Evolutionary conservation across 2,888 invertebrate species (phyloP).

Genomic region (Thecophora atra): DNA sequence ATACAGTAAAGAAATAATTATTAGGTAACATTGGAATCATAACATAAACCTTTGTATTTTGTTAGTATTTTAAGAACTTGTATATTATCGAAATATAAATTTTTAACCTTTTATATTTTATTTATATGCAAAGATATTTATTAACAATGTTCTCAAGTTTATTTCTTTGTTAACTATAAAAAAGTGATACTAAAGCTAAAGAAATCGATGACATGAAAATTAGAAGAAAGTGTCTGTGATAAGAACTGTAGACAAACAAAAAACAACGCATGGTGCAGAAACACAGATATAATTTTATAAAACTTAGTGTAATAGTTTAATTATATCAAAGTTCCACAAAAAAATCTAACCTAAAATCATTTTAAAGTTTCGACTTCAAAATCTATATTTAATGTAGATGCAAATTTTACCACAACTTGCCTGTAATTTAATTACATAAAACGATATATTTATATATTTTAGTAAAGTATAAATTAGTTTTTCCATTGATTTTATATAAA

Average conservation of each 20-base stretch:
- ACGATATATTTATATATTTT: no score
- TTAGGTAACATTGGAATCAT: no score
- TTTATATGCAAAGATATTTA: no score
- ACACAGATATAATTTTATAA: background rate
- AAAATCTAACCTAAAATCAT: background rate
- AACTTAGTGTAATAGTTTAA: background rate
- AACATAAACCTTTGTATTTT: no score
- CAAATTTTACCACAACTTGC: background rate
- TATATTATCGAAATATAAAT: no score
- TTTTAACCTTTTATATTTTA: no score
- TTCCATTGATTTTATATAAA: no score
- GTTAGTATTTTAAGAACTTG: no score
- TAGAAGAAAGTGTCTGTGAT: constrained; percentile 8
- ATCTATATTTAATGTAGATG: background rate
- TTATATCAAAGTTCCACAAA: background rate
- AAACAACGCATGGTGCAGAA: background rate
- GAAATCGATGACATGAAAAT: background rate
- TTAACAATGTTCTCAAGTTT: background rate
- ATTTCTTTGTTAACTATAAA: background rate
- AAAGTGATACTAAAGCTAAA: background rate
- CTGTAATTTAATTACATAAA: background rate
- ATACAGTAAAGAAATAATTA: no score
- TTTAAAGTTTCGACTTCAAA: background rate
- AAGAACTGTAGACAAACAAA: background rate
- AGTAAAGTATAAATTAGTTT: no score